These are phyloP conservation scores for Cordylochernes scorpioides DNA, from an alignment of 2,888 invertebrate species.

Conservation along the genomic window DNA sequence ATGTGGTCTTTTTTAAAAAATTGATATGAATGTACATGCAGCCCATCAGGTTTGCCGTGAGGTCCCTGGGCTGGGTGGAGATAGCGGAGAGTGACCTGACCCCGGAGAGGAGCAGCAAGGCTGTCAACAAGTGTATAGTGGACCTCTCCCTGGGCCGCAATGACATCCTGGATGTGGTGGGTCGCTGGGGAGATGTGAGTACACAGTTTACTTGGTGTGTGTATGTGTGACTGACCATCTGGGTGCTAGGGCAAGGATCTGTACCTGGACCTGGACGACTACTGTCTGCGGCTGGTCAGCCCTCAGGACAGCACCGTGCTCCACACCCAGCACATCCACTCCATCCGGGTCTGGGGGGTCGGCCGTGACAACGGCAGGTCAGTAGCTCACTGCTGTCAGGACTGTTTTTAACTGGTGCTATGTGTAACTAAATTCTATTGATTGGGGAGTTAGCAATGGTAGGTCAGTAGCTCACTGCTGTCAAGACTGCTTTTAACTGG, in stretches of 20 bases:
- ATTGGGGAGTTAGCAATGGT: too few species aligned
- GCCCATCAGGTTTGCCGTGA: slow-evolving; percentile 66
- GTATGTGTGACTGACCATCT: too few species aligned
- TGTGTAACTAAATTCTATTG: too few species aligned
- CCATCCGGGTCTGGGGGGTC: slow-evolving; percentile 89
- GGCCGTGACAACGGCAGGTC: slow-evolving; percentile 85
- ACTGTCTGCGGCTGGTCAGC: slow-evolving; percentile 66
- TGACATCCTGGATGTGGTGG: slow-evolving; percentile 46
- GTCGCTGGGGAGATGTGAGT: slow-evolving; percentile 85
- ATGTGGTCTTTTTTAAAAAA: too few species aligned
- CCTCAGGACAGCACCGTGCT: slow-evolving; percentile 34
- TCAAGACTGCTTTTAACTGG: too few species aligned
- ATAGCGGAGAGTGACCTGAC: slow-evolving; percentile 82
- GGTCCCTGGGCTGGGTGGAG: slow-evolving; percentile 83
- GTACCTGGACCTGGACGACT: slow-evolving; percentile 81
- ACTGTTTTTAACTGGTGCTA: background rate
- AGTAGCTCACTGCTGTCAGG: slow-evolving; percentile 17
- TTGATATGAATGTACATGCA: too few species aligned
- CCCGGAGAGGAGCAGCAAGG: slow-evolving; percentile 74
- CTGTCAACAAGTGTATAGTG: slow-evolving; percentile 86
- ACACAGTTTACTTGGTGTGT: slow-evolving; percentile 3
- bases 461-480: too few species aligned
- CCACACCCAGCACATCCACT: slow-evolving; percentile 82
- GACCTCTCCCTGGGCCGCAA: slow-evolving; percentile 62
- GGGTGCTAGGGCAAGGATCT: slow-evolving; percentile 60